Evolutionary conservation across 2,113 vertebrate species (phyloP), one percentile per base, ranked within the genome.

Genomic region (Sebastes fasciatus): DNA sequence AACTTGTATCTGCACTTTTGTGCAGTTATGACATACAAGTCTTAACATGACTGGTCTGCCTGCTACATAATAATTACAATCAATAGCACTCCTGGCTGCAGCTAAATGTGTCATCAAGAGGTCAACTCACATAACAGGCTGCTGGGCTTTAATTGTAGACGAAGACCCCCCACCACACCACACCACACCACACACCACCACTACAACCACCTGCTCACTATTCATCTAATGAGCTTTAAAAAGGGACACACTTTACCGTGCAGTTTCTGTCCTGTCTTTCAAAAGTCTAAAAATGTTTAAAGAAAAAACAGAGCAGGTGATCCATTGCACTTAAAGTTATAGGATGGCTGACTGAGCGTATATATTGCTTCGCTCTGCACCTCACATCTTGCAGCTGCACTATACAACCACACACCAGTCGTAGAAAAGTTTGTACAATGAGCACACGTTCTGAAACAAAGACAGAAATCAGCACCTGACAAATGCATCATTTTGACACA

Each of bases 61-160:
- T 63, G 8, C 17, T 62, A 48, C 55, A 45, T 54, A 40, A 40
- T 69, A 11, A 62, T 77, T 66, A 16, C 26, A 70, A 70, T 83
- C 46, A 75, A 63, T 54, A 26, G 8, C 60, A 11, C 21, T 40
- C 58, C 17, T 66, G 34, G 10, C 55, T 70, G 45, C 40, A 62
- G 49, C 67, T 68, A 77, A 64, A 58, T 75, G 26, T 65, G 48
- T 7, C 63, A 46, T 16, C 26, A n/a, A 62, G 74, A 61, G 72
- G 42, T 77, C 62, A 77, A 77, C 26, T 54, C 5, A 55, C 51
- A 19, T 45, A 60, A 17, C 26, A 4, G 34, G 34, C 51, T 6
- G 13, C 23, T 16, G n/a, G 19, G 12, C 16, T 71, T 6, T 65
- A 34, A 77, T 77, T 62, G 7, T 70, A 45, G 14, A 46, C 55